These are phyloP conservation scores for Leptopilina myrica DNA, from an alignment of 2,888 invertebrate species.

Conservation along the genomic window DNA sequence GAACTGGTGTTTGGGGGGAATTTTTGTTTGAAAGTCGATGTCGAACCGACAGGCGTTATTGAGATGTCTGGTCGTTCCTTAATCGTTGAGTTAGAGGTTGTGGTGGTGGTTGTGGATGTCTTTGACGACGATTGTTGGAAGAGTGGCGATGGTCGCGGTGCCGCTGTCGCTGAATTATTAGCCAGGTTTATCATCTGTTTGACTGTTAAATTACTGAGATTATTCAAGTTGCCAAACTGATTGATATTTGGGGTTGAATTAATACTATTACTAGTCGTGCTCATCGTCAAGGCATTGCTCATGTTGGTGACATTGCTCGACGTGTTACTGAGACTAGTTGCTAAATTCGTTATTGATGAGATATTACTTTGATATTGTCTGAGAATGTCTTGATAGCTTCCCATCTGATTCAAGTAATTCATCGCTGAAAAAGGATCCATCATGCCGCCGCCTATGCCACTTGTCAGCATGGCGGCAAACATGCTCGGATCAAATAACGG, in stretches of 20 bases:
- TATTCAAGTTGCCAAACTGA: slow-evolving; percentile 55
- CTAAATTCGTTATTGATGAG: slow-evolving; percentile 61
- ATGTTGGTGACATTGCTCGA: slow-evolving; percentile 55
- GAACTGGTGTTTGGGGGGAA: slow-evolving; percentile 24
- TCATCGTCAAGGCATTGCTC: slow-evolving; percentile 61
- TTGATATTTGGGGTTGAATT: slow-evolving; percentile 51
- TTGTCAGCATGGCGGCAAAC: slow-evolving; percentile 67
- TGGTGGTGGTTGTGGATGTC: slow-evolving; percentile 58
- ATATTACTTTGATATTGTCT: slow-evolving; percentile 71
- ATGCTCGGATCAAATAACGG: slow-evolving; percentile 69
- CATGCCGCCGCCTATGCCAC: slow-evolving; percentile 62
- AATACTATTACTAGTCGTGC: slow-evolving; percentile 48
- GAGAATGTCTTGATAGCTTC: slow-evolving; percentile 68
- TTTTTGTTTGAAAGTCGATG: slow-evolving; percentile 60
- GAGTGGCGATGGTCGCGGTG: slow-evolving; percentile 33
- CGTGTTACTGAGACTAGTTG: slow-evolving; percentile 59
- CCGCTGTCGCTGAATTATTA: slow-evolving; percentile 58
- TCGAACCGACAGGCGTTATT: slow-evolving; percentile 68
- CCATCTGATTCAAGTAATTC: slow-evolving; percentile 71
- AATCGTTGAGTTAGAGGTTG: slow-evolving; percentile 63
- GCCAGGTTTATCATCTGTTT: slow-evolving; percentile 65
- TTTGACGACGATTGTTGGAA: slow-evolving; percentile 58
- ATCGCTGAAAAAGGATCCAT: slow-evolving; percentile 68
- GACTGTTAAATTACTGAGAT: slow-evolving; percentile 61
- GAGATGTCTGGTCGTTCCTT: slow-evolving; percentile 78